Evolutionary conservation across 2,888 invertebrate species (phyloP).

Genomic region (Steinernema carpocapsae): DNA sequence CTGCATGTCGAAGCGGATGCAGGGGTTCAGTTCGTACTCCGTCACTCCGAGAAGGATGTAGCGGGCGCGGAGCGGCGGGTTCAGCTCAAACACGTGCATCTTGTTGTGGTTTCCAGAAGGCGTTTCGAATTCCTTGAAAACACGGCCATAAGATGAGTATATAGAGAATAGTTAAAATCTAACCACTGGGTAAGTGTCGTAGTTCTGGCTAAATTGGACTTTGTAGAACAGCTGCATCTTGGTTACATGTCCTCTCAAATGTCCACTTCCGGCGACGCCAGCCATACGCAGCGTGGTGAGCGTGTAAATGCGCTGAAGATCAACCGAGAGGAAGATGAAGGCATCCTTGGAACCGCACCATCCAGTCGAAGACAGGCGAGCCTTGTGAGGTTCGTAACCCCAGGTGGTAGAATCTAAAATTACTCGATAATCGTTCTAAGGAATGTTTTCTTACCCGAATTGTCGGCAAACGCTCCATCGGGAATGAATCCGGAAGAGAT

Average conservation of each 20-base stretch:
- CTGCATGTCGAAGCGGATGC: constrained; percentile 92
- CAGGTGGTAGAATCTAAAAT: constrained; percentile 78
- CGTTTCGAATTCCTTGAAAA: constrained; percentile 73
- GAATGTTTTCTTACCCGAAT: constrained; percentile 41
- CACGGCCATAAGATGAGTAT: neutral
- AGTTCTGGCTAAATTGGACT: constrained; percentile 88
- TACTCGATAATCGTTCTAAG: neutral
- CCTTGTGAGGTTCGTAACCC: constrained; percentile 74
- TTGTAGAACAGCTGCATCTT: constrained; percentile 97
- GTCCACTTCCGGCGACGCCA: constrained; percentile 67
- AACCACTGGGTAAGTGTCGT: constrained; percentile 89
- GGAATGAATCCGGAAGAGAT: constrained; percentile 89
- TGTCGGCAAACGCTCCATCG: constrained; percentile 81
- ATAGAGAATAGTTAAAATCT: constrained; percentile 27
- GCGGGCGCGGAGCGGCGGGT: constrained; percentile 89
- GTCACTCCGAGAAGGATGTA: constrained; percentile 93
- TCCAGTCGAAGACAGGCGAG: constrained; percentile 66
- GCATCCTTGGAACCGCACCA: constrained; percentile 81
- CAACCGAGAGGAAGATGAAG: constrained; percentile 92
- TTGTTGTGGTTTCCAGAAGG: constrained; percentile 82
- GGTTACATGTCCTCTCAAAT: constrained; percentile 81
- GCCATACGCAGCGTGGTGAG: constrained; percentile 70
- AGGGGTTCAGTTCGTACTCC: constrained; percentile 94
- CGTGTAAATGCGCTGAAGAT: constrained; percentile 87
- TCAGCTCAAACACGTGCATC: constrained; percentile 90